Percentiles rank a stretch among this genome's conserved stretches.
Evolutionary conservation across 2,797 vertebrate genomes (phyloP).

Genomic region (Poecile montanus): DNA sequence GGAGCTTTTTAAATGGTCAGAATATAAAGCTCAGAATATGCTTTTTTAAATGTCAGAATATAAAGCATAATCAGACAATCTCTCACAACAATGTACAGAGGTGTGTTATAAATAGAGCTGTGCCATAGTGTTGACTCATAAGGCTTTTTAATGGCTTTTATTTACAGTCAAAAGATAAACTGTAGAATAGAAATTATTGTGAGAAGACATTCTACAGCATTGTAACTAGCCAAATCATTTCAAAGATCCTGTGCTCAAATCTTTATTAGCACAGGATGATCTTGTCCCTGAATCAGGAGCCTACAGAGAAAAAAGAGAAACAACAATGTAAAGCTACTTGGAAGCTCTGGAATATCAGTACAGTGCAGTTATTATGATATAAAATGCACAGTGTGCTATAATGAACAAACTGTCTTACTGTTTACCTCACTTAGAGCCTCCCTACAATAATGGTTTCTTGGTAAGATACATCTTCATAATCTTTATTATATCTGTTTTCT

Average conservation of each 20-base stretch:
- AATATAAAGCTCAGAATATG: not conserved
- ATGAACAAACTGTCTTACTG: not conserved
- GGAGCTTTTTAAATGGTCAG: not conserved
- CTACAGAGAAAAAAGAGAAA: not conserved
- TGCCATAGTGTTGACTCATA: not conserved
- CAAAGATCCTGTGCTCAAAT: accelerated
- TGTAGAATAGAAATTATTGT: not conserved
- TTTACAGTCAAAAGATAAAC: not conserved
- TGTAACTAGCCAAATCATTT: not conserved
- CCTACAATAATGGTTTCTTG: not conserved
- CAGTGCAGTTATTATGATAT: not conserved
- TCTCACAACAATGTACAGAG: not conserved
- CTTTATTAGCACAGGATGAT: not conserved
- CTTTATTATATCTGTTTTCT: not conserved
- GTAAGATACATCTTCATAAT: not conserved
- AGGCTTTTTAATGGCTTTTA: not conserved
- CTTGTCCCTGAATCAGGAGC: not conserved
- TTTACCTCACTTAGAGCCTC: not conserved
- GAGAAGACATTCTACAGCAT: not conserved
- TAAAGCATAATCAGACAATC: not conserved
- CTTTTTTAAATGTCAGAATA: slow-evolving; percentile 4
- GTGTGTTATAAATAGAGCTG: not conserved
- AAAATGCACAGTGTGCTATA: not conserved
- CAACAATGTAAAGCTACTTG: not conserved
- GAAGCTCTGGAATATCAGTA: not conserved